A percentile compares a stretch with the other conserved stretches of the same genome.
phyloP scores from a whole-genome alignment of 1,140 invertebrate genomes.

The Calephelis virginiensis region DNA sequence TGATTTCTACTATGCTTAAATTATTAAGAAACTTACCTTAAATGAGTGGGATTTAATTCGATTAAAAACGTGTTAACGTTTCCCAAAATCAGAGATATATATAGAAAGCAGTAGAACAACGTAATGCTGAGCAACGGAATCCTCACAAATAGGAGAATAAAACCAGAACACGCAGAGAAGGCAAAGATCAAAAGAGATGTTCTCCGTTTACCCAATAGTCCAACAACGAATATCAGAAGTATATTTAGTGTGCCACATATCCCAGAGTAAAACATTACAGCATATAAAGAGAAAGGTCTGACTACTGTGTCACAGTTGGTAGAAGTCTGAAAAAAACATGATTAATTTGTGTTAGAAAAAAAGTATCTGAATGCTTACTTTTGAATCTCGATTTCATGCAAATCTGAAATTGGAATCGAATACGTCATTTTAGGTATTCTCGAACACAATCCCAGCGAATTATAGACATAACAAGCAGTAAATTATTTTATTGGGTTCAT shows the following conservation, averaged over 20 bases:
- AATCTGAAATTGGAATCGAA: no score
- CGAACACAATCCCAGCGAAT: no score
- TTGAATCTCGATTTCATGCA: no score
- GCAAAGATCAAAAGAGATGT: slow-evolving; percentile 42
- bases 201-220: slow-evolving; percentile 44
- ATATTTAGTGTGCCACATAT: slow-evolving; percentile 33
- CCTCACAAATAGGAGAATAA: slow-evolving; percentile 41
- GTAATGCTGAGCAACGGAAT: slow-evolving; percentile 46
- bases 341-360: no score
- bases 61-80: slow-evolving; percentile 56
- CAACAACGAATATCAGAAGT: slow-evolving; percentile 45
- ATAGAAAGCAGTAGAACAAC: slow-evolving; percentile 54
- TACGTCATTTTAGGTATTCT: no score
- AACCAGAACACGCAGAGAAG: slow-evolving; percentile 33
- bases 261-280: slow-evolving; percentile 49
- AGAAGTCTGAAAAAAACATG: slow-evolving; percentile 33
- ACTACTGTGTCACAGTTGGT: slow-evolving; percentile 42
- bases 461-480: no score
- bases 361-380: no score
- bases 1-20: no score
- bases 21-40: slow-evolving; percentile 37
- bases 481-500: no score
- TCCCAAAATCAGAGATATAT: slow-evolving; percentile 48
- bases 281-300: slow-evolving; percentile 42
- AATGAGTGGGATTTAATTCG: slow-evolving; percentile 53